Conservation (phyloP, 1,140 invertebrate species). For the Macrosteles quadrilineatus region DNA sequence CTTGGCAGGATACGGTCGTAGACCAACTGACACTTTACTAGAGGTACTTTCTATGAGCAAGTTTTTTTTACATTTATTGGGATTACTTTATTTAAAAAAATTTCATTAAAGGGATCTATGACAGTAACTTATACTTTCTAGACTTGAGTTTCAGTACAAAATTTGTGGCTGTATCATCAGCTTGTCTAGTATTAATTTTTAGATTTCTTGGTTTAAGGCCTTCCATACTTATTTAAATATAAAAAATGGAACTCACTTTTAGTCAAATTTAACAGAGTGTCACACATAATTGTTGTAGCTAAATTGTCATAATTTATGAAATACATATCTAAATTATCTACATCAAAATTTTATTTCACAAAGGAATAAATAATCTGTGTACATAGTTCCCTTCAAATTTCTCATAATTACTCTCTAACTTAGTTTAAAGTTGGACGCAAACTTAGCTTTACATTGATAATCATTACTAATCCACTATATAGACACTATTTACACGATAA, state of each 20-base stretch:
- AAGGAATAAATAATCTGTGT: not conserved
- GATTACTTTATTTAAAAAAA: not conserved
- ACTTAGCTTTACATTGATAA: not conserved
- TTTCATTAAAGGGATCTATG: conserved; percentile 14
- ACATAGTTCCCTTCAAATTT: conserved; percentile 18
- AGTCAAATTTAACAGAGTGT: not conserved
- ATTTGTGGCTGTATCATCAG: not conserved
- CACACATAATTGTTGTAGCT: not conserved
- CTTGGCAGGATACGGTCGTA: conserved; percentile 1
- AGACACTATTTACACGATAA: not conserved
- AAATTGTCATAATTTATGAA: not conserved
- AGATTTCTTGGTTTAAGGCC: too few species aligned
- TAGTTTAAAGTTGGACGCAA: conserved; percentile 1
- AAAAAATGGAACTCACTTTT: not conserved
- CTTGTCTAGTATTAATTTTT: too few species aligned
- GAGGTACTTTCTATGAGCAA: not conserved
- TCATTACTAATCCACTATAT: not conserved
- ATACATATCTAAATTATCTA: not conserved
- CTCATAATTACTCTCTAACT: not conserved
- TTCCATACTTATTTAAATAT: not conserved
- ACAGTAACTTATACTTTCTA: not conserved
- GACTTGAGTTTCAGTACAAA: not conserved
- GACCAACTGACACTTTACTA: not conserved
- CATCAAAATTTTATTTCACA: not conserved
- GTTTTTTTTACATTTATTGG: conserved; percentile 11